phyloP scores from a whole-genome alignment of 2,113 vertebrate species.

The Emydocephalus ijimae region DNA sequence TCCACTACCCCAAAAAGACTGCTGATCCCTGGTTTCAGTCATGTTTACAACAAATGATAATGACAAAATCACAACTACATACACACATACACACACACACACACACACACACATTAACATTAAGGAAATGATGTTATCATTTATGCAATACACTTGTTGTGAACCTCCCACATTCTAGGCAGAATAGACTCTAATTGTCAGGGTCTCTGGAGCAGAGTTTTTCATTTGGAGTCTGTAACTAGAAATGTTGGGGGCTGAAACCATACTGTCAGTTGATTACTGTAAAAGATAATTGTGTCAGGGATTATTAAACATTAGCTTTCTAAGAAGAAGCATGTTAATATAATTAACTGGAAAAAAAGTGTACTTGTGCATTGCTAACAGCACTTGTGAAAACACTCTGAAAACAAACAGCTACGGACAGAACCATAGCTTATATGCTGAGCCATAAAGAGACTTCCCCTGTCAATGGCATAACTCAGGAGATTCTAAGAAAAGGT shows the following conservation, averaged over 20 bases:
- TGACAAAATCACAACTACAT: background rate
- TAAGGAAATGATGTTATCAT: background rate
- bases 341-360: background rate
- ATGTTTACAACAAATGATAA: background rate
- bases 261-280: background rate
- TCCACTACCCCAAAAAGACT: background rate
- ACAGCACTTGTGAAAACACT: background rate
- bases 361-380: background rate
- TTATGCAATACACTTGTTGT: background rate
- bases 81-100: too few relatives aligned
- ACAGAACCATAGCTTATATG: background rate
- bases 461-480: background rate
- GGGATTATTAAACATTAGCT: background rate
- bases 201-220: background rate
- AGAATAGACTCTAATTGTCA: background rate
- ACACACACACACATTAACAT: background rate
- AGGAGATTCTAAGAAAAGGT: background rate
- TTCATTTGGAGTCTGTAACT: background rate
- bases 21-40: background rate
- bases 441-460: background rate
- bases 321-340: background rate
- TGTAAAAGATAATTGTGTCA: background rate
- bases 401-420: background rate
- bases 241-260: background rate
- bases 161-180: background rate